Base-by-base conservation (phyloP, 1,140 invertebrate genomes). In the Melanaphis sacchari region DNA sequence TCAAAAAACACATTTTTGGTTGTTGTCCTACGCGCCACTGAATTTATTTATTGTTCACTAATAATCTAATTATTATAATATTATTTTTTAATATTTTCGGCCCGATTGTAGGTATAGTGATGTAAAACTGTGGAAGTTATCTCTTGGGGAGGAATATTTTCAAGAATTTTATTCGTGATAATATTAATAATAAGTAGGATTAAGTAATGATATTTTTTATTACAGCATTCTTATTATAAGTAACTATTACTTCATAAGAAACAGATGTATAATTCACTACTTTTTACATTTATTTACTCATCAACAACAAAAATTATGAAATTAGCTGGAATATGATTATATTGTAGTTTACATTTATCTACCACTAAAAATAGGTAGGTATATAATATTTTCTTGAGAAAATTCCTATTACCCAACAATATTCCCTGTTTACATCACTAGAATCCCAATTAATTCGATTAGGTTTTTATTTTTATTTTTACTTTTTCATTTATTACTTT, bases 1-100 rank as follows among this genome's bases (percentile, higher is more conserved):
- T 96, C 31, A n/a, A 15, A 4, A 66, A n/a, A 66, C 31, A 31
- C 59, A 66, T 66, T n/a, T n/a, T 66, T n/a, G 9, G 26, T 9
- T 3, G 7, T 43, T 9, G 11, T 9, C 43, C 43, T 6, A 18
- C 46, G 46, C 1, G 4, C 11, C 59, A 0, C 11, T 4, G 31
- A 31, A 66, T 18, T n/a, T 3, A 11, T 66, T 66, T 26, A 18
- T 0, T 26, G 31, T 3, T 31, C 26, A 31, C 9, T 43, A 59
- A 26, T 31, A n/a, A 66, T n/a, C 15, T 5, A 66, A 66, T n/a
- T 15, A 31, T 18, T 11, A 66, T 66, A 59, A 31, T 59, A 31
- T 18, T n/a, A 66, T 66, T 46, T 18, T 31, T 59, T 43, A 31
- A 59, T 59, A 31, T 59, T 59, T 59, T 59, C 54, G 26, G 2